A percentile compares a stretch with the other conserved stretches of the same genome.
Evolutionary conservation across 2,113 vertebrate genomes (phyloP).

Genomic region (Myocastor coypus): DNA sequence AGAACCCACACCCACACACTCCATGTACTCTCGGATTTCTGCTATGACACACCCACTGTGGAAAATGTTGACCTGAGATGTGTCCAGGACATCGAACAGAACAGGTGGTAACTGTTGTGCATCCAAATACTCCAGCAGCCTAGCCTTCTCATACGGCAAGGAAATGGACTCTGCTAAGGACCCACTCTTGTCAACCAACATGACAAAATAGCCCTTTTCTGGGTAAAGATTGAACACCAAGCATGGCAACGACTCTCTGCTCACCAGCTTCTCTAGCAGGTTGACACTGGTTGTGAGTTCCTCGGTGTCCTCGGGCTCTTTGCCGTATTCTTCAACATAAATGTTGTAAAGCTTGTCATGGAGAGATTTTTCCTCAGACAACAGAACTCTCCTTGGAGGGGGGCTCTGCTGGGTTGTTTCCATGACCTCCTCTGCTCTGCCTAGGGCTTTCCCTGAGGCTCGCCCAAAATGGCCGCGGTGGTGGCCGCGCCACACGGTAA

Average conservation of each 20-base stretch:
- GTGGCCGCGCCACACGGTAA: conserved; percentile 77
- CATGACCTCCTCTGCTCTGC: conserved; percentile 93
- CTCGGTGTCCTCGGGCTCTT: conserved; percentile 93
- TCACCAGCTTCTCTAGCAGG: conserved; percentile 96
- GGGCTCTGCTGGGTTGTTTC: conserved; percentile 93
- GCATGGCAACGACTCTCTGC: conserved; percentile 93
- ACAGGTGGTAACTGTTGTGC: conserved; percentile 95
- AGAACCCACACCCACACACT: conserved; percentile 89
- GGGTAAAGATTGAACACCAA: conserved; percentile 96
- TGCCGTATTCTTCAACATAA: conserved; percentile 96
- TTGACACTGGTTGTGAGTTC: conserved; percentile 95
- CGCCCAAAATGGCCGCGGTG: conserved; percentile 78
- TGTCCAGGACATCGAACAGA: conserved; percentile 95
- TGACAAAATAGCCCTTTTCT: conserved; percentile 95
- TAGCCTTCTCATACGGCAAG: conserved; percentile 93
- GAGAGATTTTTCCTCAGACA: conserved; percentile 91
- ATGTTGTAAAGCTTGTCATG: conserved; percentile 97
- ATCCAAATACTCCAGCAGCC: conserved; percentile 87
- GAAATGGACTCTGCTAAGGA: conserved; percentile 94
- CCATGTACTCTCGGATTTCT: conserved; percentile 96
- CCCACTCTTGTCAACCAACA: conserved; percentile 94
- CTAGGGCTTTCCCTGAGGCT: conserved; percentile 93
- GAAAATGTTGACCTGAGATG: conserved; percentile 95
- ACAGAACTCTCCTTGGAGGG: conserved; percentile 89
- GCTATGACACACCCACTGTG: conserved; percentile 96